Evolutionary conservation across 1,140 invertebrate species (phyloP), one percentile per base, ranked within the genome.

Genomic region (Pseudomyrmex cubaensis): DNA sequence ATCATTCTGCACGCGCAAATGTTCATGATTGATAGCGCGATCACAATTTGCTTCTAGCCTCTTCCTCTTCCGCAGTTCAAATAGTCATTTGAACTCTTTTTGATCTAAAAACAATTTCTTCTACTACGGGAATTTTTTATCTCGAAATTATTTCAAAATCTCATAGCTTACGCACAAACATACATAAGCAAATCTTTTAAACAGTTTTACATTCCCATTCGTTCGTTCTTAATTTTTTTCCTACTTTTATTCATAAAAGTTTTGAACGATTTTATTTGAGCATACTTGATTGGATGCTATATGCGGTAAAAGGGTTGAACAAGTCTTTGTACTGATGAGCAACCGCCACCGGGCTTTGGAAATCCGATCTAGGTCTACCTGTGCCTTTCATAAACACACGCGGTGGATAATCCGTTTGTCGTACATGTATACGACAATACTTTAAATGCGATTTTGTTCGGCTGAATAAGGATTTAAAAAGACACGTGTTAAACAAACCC

Each of bases 21-120:
- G 61, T 35, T 44, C n/a, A 4, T 72, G 78, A 83, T 83, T 73
- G 66, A 84, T 80, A 56, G 62, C n/a, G 22, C 50, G 17, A 62
- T 13, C 63, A 54, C 82, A 72, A 70, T 59, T 80, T 78, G 54
- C 70, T 70, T 61, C 46, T 25, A 44, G 2, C n/a, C 56, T 7
- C 13, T 2, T 48, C 17, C 62, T 50, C 63, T 22, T 9, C n/a
- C 52, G 1, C 13, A 44, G 1, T 20, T 44, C 52, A 46, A 59
- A 20, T 2, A 66, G 15, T 5, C 20, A 69, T 17, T 48, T 44
- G 54, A 9, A 17, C 1, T 5, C 48, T 35, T 15, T 25, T 61
- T 50, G 17, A 12, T 4, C 5, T 25, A 12, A 69, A 57, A 59
- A 56, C 22, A 25, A 35, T 35, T 35, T 35, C 35, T 52, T n/a